phyloP scores from a whole-genome alignment of 2,888 invertebrate genomes.

The Campopleginae sp. region DNA sequence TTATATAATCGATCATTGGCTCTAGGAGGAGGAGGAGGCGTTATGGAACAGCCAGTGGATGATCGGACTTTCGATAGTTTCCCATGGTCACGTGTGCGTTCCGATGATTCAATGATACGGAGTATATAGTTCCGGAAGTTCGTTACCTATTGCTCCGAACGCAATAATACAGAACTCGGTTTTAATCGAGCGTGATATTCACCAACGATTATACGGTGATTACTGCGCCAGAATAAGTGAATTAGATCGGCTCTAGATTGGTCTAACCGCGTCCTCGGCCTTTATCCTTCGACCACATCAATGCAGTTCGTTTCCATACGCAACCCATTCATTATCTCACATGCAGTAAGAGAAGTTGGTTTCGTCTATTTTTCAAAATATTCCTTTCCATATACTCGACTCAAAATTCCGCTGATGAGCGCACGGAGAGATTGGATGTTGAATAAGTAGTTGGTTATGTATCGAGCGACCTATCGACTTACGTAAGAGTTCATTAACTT shows the following conservation, averaged over 20 bases:
- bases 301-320: slow-evolving; percentile 1
- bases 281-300: slow-evolving; percentile 21
- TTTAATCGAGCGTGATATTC: slow-evolving; percentile 57
- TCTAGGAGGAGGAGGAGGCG: neutral
- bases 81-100: slow-evolving; percentile 18
- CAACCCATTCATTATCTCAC: slow-evolving; percentile 4
- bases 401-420: neutral
- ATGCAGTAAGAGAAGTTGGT: neutral
- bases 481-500: slow-evolving; percentile 11
- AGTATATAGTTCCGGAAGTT: slow-evolving; percentile 2
- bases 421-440: slow-evolving; percentile 25
- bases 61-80: slow-evolving; percentile 24
- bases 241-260: slow-evolving; percentile 34
- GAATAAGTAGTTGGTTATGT: neutral
- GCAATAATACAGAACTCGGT: slow-evolving; percentile 35
- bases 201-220: slow-evolving; percentile 49
- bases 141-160: slow-evolving; percentile 15
- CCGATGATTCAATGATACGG: slow-evolving; percentile 13
- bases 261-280: slow-evolving; percentile 54
- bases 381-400: neutral
- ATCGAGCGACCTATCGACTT: neutral
- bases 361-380: neutral
- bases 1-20: neutral
- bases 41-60: slow-evolving; percentile 4
- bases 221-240: slow-evolving; percentile 25